Conservation (phyloP, 2,113 vertebrate genomes). For the Picathartes gymnocephalus region DNA sequence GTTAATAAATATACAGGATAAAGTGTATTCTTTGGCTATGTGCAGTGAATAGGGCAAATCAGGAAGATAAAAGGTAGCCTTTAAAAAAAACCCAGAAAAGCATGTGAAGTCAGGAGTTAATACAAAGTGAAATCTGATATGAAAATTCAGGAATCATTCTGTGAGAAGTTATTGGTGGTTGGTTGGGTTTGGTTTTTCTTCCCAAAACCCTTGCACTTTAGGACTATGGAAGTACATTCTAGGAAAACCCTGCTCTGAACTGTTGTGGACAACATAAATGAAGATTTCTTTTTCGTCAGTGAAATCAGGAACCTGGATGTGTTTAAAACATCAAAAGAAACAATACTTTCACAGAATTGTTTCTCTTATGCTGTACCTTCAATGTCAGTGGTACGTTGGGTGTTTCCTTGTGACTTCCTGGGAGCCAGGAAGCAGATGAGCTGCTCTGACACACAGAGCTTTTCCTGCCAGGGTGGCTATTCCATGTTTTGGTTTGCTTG, state of each 20-base stretch:
- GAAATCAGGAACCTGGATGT: neutral
- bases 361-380: neutral
- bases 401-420: neutral
- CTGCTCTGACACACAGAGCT: neutral
- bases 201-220: neutral
- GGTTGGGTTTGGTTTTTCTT: neutral
- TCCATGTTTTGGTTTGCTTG: neutral
- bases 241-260: neutral
- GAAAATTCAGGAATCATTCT: neutral
- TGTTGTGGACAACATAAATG: neutral
- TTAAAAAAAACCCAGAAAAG: neutral
- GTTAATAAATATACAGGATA: neutral
- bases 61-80: neutral
- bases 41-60: neutral
- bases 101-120: neutral
- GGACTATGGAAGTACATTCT: neutral
- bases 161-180: neutral
- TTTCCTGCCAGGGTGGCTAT: neutral
- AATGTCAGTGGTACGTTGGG: neutral
- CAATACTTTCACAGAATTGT: neutral
- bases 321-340: neutral
- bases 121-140: neutral
- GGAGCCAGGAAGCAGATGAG: neutral
- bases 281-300: neutral
- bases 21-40: neutral